Evolutionary conservation across 2,113 vertebrate genomes (phyloP).

Genomic region (Spea multiplicata): DNA sequence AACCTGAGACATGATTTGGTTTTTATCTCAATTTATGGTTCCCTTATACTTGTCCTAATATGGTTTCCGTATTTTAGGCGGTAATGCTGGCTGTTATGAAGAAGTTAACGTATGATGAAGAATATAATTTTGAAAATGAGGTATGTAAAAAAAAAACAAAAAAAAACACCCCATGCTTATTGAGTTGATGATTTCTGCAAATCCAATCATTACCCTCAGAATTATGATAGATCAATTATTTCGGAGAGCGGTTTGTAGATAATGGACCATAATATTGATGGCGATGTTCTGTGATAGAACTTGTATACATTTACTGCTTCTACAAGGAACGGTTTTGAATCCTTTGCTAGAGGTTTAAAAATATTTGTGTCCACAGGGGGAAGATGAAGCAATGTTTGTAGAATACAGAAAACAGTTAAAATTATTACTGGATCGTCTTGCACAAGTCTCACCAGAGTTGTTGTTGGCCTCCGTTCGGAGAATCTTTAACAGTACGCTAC

Average conservation of each 20-base stretch:
- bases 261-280: too few relatives aligned
- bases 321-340: too few relatives aligned
- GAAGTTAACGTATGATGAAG: slow-evolving; percentile 96
- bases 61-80: slow-evolving; percentile 66
- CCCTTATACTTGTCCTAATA: not conserved
- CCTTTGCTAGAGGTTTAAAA: too few relatives aligned
- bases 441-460: slow-evolving; percentile 93
- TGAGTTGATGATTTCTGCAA: not conserved
- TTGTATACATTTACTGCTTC: too few relatives aligned
- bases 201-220: too few relatives aligned
- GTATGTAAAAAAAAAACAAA: slow-evolving; percentile 70
- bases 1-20: too few relatives aligned
- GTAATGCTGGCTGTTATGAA: slow-evolving; percentile 97
- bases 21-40: not conserved
- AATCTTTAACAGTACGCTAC: slow-evolving; percentile 87
- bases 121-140: slow-evolving; percentile 99
- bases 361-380: slow-evolving; percentile 71
- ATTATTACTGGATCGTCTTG: slow-evolving; percentile 89
- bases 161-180: too few relatives aligned
- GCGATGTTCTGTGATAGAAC: too few relatives aligned
- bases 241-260: too few relatives aligned
- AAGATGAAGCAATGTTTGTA: slow-evolving; percentile 99
- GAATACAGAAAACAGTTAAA: slow-evolving; percentile 98
- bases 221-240: too few relatives aligned
- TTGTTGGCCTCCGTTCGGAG: slow-evolving; percentile 85